Percentiles rank a stretch among this genome's conserved stretches.
phyloP scores from a whole-genome alignment of 2,113 vertebrate species.

The Tenebrosternarchus preto region DNA sequence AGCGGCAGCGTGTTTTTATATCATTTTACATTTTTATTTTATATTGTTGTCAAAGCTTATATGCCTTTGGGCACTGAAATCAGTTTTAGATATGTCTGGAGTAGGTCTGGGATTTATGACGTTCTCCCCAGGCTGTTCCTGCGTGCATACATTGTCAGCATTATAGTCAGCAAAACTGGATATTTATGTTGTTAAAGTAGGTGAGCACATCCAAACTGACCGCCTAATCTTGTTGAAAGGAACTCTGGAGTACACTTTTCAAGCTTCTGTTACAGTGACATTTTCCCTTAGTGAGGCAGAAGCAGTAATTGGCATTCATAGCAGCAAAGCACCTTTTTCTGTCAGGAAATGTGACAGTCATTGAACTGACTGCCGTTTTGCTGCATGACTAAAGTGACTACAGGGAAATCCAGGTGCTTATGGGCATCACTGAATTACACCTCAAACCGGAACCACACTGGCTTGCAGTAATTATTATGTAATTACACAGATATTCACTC shows the following conservation, averaged over 20 bases:
- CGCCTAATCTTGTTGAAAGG: background rate
- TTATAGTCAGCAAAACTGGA: background rate
- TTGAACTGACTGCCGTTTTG: background rate
- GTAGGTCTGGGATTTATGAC: background rate
- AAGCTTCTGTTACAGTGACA: background rate
- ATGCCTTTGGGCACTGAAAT: background rate
- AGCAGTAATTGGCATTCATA: background rate
- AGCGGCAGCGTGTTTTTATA: background rate
- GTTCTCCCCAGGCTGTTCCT: background rate
- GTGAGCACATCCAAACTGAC: background rate
- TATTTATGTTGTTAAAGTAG: slow-evolving; percentile 16
- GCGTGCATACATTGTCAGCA: background rate
- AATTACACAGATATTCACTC: background rate
- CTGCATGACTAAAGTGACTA: background rate
- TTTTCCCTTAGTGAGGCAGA: background rate
- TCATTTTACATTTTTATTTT: background rate
- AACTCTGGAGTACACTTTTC: background rate
- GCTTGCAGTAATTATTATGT: background rate
- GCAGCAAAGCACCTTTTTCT: background rate
- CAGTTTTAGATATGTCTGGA: background rate
- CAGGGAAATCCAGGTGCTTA: background rate
- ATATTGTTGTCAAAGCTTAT: background rate
- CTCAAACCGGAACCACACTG: background rate
- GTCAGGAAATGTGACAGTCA: background rate
- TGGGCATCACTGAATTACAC: background rate